Percentiles rank a stretch among this genome's conserved stretches.
These are phyloP conservation scores for Camponotus floridanus DNA, from an alignment of 1,140 invertebrate species.

Conservation along the genomic window DNA sequence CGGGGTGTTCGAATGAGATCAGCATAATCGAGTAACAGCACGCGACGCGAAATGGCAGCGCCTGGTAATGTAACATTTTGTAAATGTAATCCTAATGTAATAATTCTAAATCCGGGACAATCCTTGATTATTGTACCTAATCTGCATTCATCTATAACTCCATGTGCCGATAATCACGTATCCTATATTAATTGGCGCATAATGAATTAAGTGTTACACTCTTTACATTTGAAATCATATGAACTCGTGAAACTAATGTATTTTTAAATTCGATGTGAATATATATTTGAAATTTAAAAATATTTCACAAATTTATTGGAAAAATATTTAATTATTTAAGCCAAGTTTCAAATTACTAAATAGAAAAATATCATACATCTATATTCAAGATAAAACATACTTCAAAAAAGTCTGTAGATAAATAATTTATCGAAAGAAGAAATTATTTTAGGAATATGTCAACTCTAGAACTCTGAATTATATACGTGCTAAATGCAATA, in stretches of 20 bases:
- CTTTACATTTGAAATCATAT: no score
- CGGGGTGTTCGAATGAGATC: constrained; percentile 45
- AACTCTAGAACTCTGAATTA: neutral
- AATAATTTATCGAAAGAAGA: neutral
- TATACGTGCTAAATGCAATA: neutral
- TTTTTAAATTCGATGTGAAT: neutral
- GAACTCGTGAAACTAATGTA: neutral
- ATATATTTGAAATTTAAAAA: neutral
- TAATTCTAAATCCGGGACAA: constrained; percentile 47
- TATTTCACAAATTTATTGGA: neutral
- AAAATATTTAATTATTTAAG: no score
- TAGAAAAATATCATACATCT: neutral
- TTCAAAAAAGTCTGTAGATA: neutral
- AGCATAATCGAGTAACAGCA: constrained; percentile 52
- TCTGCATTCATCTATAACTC: neutral
- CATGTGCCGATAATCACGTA: neutral
- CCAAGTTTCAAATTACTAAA: no score
- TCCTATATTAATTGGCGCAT: neutral
- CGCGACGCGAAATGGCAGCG: constrained; percentile 19
- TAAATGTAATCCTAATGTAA: constrained; percentile 40
- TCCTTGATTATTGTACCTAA: constrained; percentile 41
- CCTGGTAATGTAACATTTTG: constrained; percentile 46
- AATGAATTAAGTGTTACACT: neutral
- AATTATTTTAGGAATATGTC: neutral
- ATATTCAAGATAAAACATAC: neutral